Evolutionary conservation across 2,888 invertebrate species (phyloP).

Genomic region (Drosophila recens): DNA sequence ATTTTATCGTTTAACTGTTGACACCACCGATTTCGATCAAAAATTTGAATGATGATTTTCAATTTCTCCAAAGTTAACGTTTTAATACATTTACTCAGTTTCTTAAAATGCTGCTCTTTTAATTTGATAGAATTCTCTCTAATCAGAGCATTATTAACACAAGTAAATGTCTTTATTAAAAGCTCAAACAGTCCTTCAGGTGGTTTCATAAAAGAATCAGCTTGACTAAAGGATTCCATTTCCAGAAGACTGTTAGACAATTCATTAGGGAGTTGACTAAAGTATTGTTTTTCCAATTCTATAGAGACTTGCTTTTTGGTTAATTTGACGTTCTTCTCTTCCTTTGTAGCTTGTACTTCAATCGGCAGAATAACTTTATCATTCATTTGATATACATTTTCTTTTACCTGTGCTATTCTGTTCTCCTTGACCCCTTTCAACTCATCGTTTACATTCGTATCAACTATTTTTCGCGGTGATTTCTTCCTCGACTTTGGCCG

Average conservation of each 20-base stretch:
- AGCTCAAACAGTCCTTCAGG: not conserved
- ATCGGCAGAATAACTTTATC: not conserved
- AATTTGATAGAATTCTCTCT: not conserved
- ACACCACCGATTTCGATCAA: not conserved
- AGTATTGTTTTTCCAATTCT: too few relatives aligned
- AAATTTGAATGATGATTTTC: not conserved
- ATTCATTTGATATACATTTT: not conserved
- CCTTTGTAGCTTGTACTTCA: not conserved
- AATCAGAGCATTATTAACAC: not conserved
- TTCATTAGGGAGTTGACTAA: not conserved
- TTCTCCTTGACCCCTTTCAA: not conserved
- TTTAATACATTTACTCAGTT: not conserved
- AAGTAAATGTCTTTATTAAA: not conserved
- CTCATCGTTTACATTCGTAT: not conserved
- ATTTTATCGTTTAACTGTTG: not conserved
- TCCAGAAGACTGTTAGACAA: not conserved
- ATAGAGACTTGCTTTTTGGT: too few relatives aligned
- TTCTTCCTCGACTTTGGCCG: not conserved
- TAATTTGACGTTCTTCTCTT: not conserved
- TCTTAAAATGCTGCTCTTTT: not conserved
- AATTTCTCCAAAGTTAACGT: not conserved
- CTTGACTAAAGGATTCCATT: not conserved
- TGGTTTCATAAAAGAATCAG: not conserved
- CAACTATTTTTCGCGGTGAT: not conserved
- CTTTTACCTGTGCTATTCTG: not conserved